Evolutionary conservation across 2,888 invertebrate species (phyloP).

Genomic region (Anaspis maculata): DNA sequence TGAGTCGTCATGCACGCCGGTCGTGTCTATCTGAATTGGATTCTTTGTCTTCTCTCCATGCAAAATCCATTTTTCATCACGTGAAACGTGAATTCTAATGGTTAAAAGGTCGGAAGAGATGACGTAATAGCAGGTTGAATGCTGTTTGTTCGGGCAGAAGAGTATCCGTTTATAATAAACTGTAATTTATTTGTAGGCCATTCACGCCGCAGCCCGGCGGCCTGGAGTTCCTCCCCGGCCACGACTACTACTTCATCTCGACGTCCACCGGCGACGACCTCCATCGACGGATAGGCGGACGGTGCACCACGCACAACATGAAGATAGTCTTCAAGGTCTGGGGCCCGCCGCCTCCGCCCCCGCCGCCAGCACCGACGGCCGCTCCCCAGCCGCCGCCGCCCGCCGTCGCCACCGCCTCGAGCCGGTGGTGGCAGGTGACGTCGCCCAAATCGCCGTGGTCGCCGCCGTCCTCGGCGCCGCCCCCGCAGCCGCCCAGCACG

Average conservation of each 20-base stretch:
- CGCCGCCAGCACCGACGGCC: constrained; percentile 27
- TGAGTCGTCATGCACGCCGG: too few species aligned
- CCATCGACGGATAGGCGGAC: constrained; percentile 80
- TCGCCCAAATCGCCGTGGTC: constrained; percentile 34
- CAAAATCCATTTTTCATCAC: too few species aligned
- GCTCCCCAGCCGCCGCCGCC: constrained; percentile 24
- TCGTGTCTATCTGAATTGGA: too few species aligned
- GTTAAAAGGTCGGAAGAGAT: too few species aligned
- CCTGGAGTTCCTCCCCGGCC: constrained; percentile 86
- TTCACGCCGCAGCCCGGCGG: constrained; percentile 94
- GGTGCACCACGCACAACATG: constrained; percentile 90
- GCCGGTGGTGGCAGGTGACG: constrained; percentile 39
- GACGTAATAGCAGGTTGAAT: too few species aligned
- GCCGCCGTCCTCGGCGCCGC: constrained; percentile 37
- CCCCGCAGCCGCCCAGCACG: too few species aligned
- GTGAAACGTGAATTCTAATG: too few species aligned
- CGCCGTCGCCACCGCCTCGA: constrained; percentile 17
- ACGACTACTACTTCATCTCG: constrained; percentile 89
- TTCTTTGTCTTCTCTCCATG: too few species aligned
- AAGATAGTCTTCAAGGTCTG: constrained; percentile 74
- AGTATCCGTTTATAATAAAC: too few species aligned
- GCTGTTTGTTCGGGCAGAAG: too few species aligned
- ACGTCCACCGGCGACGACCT: constrained; percentile 88
- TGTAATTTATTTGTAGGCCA: too few species aligned
- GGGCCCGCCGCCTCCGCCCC: constrained; percentile 49